phyloP scores from a whole-genome alignment of 1,140 invertebrate species.

The Streblospio benedicti region DNA sequence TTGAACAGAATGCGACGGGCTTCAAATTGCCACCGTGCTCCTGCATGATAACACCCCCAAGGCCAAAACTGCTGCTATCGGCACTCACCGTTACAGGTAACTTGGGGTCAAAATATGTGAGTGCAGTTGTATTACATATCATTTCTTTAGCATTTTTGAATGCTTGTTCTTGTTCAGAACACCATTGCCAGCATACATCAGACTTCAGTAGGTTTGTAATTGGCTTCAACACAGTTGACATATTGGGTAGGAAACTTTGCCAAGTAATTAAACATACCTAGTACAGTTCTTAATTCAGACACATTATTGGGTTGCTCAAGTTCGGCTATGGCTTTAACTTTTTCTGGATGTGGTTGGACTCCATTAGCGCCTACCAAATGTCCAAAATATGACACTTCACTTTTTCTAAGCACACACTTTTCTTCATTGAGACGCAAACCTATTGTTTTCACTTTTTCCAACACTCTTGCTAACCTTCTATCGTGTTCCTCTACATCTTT shows the following conservation, averaged over 20 bases:
- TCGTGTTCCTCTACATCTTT: background rate
- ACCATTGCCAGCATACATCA: background rate
- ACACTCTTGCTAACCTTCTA: background rate
- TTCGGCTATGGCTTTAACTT: no score
- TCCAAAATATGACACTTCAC: background rate
- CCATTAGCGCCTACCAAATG: background rate
- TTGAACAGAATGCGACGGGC: slow-evolving; percentile 45
- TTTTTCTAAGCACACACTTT: background rate
- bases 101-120: slow-evolving; percentile 6
- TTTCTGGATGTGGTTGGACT: background rate
- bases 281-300: background rate
- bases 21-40: slow-evolving; percentile 14
- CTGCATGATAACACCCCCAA: slow-evolving; percentile 21
- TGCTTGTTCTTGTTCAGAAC: background rate
- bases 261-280: background rate
- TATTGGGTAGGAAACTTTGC: background rate
- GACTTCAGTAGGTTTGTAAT: background rate
- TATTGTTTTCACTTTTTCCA: background rate
- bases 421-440: no score
- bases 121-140: background rate
- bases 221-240: background rate
- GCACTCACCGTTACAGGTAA: slow-evolving; percentile 17
- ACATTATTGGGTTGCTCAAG: background rate
- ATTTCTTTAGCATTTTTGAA: background rate
- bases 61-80: slow-evolving; percentile 21